A percentile compares a stretch with the other conserved stretches of the same genome.
Conservation (phyloP, 2,113 vertebrate species). For the Sinocyclocheilus maitianheensis region DNA sequence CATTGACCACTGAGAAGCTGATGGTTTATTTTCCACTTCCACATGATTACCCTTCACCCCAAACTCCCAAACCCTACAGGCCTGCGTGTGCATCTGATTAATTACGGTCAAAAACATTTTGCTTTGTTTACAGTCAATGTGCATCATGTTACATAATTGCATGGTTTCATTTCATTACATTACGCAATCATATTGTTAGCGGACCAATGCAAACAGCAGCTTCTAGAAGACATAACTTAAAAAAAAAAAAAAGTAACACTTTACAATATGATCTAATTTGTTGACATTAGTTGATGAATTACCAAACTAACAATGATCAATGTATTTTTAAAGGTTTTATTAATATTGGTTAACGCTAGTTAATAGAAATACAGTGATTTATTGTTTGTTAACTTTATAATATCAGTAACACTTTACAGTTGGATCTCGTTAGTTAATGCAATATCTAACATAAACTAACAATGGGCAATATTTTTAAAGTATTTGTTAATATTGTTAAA, state of each 20-base stretch:
- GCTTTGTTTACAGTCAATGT: background rate
- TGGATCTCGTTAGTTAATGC: background rate
- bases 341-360: background rate
- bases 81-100: slow-evolving; percentile 1
- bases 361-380: background rate
- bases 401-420: background rate
- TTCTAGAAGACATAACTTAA: background rate
- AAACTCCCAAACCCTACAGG: background rate
- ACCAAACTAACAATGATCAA: background rate
- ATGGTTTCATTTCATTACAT: background rate
- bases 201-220: background rate
- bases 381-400: too few species aligned
- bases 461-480: background rate
- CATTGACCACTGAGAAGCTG: background rate
- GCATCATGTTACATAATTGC: slow-evolving; percentile 23
- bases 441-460: background rate
- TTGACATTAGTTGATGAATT: background rate
- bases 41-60: background rate
- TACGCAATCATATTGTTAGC: background rate
- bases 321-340: background rate
- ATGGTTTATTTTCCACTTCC: background rate
- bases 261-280: background rate
- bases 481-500: background rate
- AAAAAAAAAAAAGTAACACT: background rate
- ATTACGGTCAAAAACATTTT: background rate